A percentile compares a stretch with the other conserved stretches of the same genome.
Conservation (phyloP, 2,797 vertebrate genomes). For the Liparis tanakae region DNA sequence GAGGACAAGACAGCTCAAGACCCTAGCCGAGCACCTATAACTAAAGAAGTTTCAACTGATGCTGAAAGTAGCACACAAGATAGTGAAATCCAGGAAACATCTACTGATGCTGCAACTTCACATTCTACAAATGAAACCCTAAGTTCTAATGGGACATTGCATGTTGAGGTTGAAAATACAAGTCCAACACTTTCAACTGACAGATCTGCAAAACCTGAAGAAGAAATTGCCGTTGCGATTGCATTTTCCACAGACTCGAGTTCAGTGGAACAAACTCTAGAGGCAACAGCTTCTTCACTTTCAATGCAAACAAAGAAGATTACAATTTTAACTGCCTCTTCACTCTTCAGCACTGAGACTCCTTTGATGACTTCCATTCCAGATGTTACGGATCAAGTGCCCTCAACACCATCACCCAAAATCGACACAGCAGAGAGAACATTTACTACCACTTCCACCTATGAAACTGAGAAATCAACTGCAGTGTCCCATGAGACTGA, state of each 20-base stretch:
- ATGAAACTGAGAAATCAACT: slow-evolving; percentile 28
- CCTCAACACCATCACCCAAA: slow-evolving; percentile 19
- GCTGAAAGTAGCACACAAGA: slow-evolving; percentile 12
- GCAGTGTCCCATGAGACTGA: slow-evolving; percentile 9
- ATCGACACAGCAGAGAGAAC: slow-evolving; percentile 15
- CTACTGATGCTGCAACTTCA: slow-evolving; percentile 8
- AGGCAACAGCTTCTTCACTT: slow-evolving; percentile 7
- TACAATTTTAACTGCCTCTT: slow-evolving; percentile 19
- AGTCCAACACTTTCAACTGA: slow-evolving; percentile 6
- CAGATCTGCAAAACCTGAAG: slow-evolving; percentile 8
- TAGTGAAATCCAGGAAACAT: slow-evolving; percentile 19
- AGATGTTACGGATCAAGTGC: slow-evolving; percentile 16
- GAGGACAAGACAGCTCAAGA: slow-evolving; percentile 22
- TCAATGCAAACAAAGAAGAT: slow-evolving; percentile 19
- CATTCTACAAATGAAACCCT: background rate
- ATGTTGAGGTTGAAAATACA: slow-evolving; percentile 8
- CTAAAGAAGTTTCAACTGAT: slow-evolving; percentile 27
- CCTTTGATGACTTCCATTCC: slow-evolving; percentile 15
- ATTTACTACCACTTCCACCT: slow-evolving; percentile 1
- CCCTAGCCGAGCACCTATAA: slow-evolving; percentile 21
- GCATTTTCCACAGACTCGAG: slow-evolving; percentile 13
- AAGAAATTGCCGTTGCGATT: slow-evolving; percentile 19
- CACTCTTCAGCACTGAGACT: slow-evolving; percentile 38
- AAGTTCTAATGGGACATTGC: background rate
- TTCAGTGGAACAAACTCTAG: slow-evolving; percentile 4